Conservation (phyloP, 1,140 invertebrate species). For the Phocides pigmalion region DNA sequence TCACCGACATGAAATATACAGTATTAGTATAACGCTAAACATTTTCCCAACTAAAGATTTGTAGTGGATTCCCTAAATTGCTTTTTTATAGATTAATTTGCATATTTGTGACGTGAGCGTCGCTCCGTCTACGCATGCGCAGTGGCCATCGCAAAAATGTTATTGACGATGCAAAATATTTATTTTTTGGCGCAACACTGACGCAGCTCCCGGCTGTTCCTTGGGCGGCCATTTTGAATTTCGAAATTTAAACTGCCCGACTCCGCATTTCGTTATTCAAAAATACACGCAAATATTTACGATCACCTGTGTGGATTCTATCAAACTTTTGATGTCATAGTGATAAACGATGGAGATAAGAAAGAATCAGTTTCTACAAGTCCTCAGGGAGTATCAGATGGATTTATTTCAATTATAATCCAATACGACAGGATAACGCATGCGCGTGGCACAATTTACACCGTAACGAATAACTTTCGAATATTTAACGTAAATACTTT, state of each 20-base stretch:
- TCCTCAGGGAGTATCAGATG: conserved; percentile 56
- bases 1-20: conserved; percentile 39
- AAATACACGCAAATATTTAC: background rate
- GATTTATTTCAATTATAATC: conserved; percentile 82
- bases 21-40: conserved; percentile 10
- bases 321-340: conserved; percentile 1
- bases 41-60: conserved; percentile 53
- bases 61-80: conserved; percentile 65
- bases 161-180: conserved; percentile 82
- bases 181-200: conserved; percentile 75
- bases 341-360: conserved; percentile 19
- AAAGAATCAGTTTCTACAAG: conserved; percentile 34
- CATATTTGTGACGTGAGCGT: conserved; percentile 78
- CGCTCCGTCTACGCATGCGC: conserved; percentile 64
- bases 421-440: conserved; percentile 58
- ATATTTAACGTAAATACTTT: no score
- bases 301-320: background rate
- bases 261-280: background rate
- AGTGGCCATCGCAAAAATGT: conserved; percentile 55
- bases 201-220: conserved; percentile 49
- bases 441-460: conserved; percentile 65
- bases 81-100: conserved; percentile 81
- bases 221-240: conserved; percentile 56
- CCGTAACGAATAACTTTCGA: conserved; percentile 36
- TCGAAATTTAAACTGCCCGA: conserved; percentile 19